Conservation (phyloP, 2,113 vertebrate species). For the Scartelaos histophorus region DNA sequence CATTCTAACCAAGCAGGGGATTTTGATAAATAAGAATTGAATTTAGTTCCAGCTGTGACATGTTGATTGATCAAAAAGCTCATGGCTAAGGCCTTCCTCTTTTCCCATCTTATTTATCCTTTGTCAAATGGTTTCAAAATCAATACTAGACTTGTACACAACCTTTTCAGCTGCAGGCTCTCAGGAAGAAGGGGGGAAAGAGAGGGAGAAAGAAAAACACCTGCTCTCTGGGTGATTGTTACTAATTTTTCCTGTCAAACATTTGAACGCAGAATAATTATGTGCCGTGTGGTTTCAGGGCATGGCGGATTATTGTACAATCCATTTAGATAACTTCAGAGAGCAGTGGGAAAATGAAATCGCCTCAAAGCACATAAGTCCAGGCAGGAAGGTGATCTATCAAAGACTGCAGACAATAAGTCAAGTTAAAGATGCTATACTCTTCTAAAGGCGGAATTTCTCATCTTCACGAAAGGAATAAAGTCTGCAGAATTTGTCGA, state of each 20-base stretch:
- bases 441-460: slow-evolving; percentile 36
- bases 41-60: slow-evolving; percentile 94
- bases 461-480: slow-evolving; percentile 32
- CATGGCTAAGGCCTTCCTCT: slow-evolving; percentile 90
- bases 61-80: slow-evolving; percentile 98
- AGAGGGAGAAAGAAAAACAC: slow-evolving; percentile 78
- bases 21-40: slow-evolving; percentile 98
- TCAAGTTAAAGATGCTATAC: slow-evolving; percentile 65
- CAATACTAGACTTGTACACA: slow-evolving; percentile 89
- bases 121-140: slow-evolving; percentile 92
- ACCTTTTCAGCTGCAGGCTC: slow-evolving; percentile 81
- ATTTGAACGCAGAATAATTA: slow-evolving; percentile 87
- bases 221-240: slow-evolving; percentile 81
- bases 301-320: slow-evolving; percentile 80
- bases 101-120: slow-evolving; percentile 94
- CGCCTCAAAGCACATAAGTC: slow-evolving; percentile 74
- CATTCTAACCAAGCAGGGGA: slow-evolving; percentile 82
- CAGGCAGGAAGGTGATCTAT: slow-evolving; percentile 68
- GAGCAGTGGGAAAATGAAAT: slow-evolving; percentile 74
- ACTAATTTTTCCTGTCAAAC: slow-evolving; percentile 89
- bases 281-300: slow-evolving; percentile 78
- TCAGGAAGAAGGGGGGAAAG: slow-evolving; percentile 39
- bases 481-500: slow-evolving; percentile 14
- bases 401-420: slow-evolving; percentile 63
- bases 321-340: slow-evolving; percentile 78